Percentiles rank a stretch among this genome's conserved stretches.
Conservation (phyloP, 2,113 vertebrate species). For the Microtus ochrogaster region DNA sequence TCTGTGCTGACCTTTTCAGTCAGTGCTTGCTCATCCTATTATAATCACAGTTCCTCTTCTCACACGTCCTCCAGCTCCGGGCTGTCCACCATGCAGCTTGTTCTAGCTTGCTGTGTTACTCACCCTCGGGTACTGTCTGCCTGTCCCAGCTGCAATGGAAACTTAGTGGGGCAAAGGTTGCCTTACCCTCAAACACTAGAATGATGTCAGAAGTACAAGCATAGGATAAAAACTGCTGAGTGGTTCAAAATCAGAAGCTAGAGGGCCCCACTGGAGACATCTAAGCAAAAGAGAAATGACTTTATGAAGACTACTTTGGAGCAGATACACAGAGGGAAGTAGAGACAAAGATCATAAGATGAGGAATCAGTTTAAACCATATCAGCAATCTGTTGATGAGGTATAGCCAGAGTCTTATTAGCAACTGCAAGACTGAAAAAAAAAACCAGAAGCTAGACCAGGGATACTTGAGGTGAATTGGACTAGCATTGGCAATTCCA, state of each 20-base stretch:
- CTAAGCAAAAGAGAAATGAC: not conserved
- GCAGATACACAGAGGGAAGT: not conserved
- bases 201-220: not conserved
- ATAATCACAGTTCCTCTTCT: not conserved
- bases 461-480: not conserved
- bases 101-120: not conserved
- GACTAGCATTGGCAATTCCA: conserved; percentile 16
- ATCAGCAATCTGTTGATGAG: conserved; percentile 13
- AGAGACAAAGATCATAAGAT: not conserved
- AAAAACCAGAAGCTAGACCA: not conserved
- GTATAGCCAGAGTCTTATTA: not conserved
- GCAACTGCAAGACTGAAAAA: not conserved
- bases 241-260: conserved; percentile 25
- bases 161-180: not conserved
- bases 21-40: not conserved
- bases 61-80: not conserved
- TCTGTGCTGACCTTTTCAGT: not conserved
- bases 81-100: not conserved
- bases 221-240: conserved; percentile 36
- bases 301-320: conserved; percentile 10
- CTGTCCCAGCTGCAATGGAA: not conserved
- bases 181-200: conserved; percentile 45
- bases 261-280: not conserved
- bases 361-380: not conserved
- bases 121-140: not conserved